These are phyloP conservation scores for Lucilia cuprina DNA, from an alignment of 1,140 invertebrate species.

Conservation along the genomic window DNA sequence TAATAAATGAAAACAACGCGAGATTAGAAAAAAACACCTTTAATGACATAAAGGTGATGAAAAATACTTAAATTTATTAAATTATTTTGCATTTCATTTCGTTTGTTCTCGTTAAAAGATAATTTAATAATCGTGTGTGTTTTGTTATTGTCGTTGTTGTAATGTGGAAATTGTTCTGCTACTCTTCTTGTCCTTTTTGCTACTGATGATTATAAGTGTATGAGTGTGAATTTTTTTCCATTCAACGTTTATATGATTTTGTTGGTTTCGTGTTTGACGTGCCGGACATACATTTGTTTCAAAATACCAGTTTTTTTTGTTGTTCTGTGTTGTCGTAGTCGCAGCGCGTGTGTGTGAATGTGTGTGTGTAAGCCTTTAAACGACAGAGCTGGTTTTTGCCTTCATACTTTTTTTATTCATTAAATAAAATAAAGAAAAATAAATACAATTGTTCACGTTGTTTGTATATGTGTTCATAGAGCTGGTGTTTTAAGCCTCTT, in stretches of 20 bases:
- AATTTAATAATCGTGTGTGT: neutral
- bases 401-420: no score
- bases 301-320: neutral
- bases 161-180: no score
- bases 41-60: no score
- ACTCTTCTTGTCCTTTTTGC: no score
- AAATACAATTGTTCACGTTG: neutral
- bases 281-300: neutral
- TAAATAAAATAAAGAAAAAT: neutral
- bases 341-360: neutral
- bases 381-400: neutral
- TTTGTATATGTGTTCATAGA: neutral
- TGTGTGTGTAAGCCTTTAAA: neutral
- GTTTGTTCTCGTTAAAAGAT: neutral
- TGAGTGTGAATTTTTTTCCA: no score
- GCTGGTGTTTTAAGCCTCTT: neutral
- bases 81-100: neutral
- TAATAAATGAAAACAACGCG: no score
- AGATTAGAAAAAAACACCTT: neutral
- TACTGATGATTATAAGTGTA: no score
- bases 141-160: neutral
- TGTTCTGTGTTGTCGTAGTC: neutral
- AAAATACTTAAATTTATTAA: neutral
- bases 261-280: neutral
- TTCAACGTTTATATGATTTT: neutral